Evolutionary conservation across 2,113 vertebrate genomes (phyloP).

Genomic region (Aegotheles bennettii): DNA sequence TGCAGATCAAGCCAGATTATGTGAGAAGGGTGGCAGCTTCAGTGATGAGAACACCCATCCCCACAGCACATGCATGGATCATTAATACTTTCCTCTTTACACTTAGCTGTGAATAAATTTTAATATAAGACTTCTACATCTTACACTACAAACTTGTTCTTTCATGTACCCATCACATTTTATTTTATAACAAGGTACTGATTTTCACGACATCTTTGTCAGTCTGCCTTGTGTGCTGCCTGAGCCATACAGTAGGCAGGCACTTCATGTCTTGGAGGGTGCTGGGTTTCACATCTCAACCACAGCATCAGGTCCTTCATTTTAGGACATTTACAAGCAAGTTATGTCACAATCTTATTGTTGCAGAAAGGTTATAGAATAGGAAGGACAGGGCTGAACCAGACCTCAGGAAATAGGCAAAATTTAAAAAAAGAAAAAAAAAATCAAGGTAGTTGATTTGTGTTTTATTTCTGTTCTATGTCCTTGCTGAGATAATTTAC

Average conservation of each 20-base stretch:
- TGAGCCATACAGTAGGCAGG: rapidly evolving
- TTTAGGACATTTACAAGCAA: neutral
- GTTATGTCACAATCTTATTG: neutral
- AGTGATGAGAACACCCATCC: neutral
- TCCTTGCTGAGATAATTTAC: neutral
- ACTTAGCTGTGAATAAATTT: neutral
- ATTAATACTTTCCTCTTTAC: neutral
- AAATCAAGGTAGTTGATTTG: neutral
- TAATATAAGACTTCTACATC: neutral
- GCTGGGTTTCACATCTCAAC: neutral
- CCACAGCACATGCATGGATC: neutral
- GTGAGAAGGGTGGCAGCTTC: rapidly evolving
- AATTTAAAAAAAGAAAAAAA: neutral
- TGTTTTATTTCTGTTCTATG: neutral
- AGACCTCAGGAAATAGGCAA: neutral
- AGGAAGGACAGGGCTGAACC: neutral
- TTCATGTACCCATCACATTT: neutral
- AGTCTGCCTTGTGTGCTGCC: neutral
- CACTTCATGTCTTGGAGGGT: too few relatives aligned
- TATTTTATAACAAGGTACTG: neutral
- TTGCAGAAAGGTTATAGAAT: neutral
- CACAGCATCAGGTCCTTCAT: neutral
- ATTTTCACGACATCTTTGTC: neutral
- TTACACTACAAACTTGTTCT: neutral
- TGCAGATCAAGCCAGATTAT: neutral